These are phyloP conservation scores for Catocala sponsa DNA, from an alignment of 2,888 invertebrate genomes.

Conservation along the genomic window DNA sequence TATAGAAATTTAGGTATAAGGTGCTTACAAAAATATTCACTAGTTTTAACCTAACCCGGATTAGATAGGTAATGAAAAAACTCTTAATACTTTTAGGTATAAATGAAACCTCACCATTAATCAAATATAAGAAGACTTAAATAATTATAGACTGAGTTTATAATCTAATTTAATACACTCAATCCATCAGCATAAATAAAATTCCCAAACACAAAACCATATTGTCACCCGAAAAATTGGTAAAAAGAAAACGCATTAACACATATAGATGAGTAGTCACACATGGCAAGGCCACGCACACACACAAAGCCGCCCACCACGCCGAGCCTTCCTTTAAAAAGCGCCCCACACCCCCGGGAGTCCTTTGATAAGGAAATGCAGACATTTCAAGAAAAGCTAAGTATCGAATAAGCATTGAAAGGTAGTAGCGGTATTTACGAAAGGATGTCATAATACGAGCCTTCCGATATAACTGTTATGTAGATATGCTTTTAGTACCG, in stretches of 20 bases:
- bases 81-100: too few species aligned
- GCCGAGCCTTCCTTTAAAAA: constrained; percentile 73
- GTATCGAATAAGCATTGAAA: constrained; percentile 80
- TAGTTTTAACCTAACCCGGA: too few species aligned
- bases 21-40: too few species aligned
- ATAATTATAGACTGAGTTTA: too few species aligned
- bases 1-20: too few species aligned
- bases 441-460: constrained; percentile 70
- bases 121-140: too few species aligned
- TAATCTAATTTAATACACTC: too few species aligned
- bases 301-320: constrained; percentile 59
- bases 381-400: constrained; percentile 87
- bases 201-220: constrained; percentile 2
- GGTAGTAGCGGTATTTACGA: constrained; percentile 72
- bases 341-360: constrained; percentile 72
- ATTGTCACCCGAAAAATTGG: constrained; percentile 82
- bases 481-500: constrained; percentile 35
- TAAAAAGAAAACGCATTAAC: constrained; percentile 89
- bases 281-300: constrained; percentile 71
- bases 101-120: too few species aligned
- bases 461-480: constrained; percentile 44
- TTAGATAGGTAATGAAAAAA: too few species aligned
- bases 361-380: constrained; percentile 88
- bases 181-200: constrained; percentile 4
- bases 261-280: constrained; percentile 86